phyloP scores from a whole-genome alignment of 2,113 vertebrate species.

The Orientallactaga bullata region DNA sequence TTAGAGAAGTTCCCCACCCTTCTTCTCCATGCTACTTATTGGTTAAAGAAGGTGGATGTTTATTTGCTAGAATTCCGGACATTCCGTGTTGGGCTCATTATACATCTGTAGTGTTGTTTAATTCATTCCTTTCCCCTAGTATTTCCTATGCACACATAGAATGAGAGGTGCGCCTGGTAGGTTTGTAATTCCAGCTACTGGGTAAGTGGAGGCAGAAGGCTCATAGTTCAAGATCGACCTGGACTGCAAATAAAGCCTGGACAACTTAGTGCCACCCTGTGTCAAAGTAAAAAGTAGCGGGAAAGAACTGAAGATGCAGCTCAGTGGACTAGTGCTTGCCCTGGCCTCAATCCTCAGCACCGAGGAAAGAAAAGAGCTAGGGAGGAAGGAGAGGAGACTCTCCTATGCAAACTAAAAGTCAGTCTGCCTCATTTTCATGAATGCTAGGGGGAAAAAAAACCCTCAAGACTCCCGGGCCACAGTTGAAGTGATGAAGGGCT shows the following conservation, averaged over 20 bases:
- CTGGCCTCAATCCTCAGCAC: too few species aligned
- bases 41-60: slow-evolving; percentile 8
- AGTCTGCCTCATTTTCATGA: background rate
- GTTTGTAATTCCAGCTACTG: background rate
- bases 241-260: background rate
- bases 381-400: background rate
- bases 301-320: too few species aligned
- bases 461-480: background rate
- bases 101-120: background rate
- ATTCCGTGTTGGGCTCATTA: background rate
- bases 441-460: slow-evolving; percentile 6
- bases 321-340: background rate
- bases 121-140: background rate
- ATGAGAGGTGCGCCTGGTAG: background rate
- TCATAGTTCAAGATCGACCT: background rate
- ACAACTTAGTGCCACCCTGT: background rate
- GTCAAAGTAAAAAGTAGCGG: background rate
- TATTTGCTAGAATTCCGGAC: background rate
- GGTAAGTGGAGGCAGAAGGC: background rate
- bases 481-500: background rate
- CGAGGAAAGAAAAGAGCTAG: background rate
- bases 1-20: background rate
- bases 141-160: background rate
- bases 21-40: background rate
- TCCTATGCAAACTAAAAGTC: background rate